These are phyloP conservation scores for Bombus difficillimus DNA, from an alignment of 1,140 invertebrate genomes.

Conservation along the genomic window DNA sequence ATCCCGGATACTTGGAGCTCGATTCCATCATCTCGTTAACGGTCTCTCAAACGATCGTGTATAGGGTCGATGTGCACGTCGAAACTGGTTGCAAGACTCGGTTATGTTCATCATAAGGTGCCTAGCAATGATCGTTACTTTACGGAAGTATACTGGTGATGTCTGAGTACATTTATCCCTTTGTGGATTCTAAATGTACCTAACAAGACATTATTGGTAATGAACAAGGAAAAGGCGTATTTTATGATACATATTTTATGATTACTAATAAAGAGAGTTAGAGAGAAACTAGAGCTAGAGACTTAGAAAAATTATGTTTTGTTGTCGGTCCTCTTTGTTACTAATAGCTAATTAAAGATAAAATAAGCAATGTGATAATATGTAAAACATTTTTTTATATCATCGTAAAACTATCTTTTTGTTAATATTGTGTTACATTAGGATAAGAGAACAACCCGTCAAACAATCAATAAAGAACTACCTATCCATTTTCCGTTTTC, in stretches of 20 bases:
- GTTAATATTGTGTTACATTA: neutral
- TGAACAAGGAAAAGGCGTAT: constrained; percentile 3
- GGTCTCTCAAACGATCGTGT: constrained; percentile 27
- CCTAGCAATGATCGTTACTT: constrained; percentile 46
- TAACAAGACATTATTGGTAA: constrained; percentile 31
- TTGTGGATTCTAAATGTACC: constrained; percentile 1
- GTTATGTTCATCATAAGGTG: constrained; percentile 30
- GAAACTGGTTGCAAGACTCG: constrained; percentile 39
- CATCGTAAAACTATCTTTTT: neutral
- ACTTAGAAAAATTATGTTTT: too few relatives aligned
- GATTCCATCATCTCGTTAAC: constrained; percentile 32
- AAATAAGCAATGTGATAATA: too few relatives aligned
- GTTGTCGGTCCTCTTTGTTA: too few relatives aligned
- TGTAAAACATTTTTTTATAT: neutral
- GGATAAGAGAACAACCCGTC: neutral
- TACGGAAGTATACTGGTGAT: constrained; percentile 37
- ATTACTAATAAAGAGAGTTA: too few relatives aligned
- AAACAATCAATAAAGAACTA: neutral
- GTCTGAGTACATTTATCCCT: constrained; percentile 24
- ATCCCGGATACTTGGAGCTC: constrained; percentile 13
- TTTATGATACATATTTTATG: too few relatives aligned
- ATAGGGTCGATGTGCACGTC: constrained; percentile 27
- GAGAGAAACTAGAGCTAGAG: too few relatives aligned
- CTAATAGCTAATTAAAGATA: too few relatives aligned
- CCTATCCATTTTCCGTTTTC: neutral